Conservation (phyloP, 1,140 invertebrate species). For the Eupristina koningsbergeri region DNA sequence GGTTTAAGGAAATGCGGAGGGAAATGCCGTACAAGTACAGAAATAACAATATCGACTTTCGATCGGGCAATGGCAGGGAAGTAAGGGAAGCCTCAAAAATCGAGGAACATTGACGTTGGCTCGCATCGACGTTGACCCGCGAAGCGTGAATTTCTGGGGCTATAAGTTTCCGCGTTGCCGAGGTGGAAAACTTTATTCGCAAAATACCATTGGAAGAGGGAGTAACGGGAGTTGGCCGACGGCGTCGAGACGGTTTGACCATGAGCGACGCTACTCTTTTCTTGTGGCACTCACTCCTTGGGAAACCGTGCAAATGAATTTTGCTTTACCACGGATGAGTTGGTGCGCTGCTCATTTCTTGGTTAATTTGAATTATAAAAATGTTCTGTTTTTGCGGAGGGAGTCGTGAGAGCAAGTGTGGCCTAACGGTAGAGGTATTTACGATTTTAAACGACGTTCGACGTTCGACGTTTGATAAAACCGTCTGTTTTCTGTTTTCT, state of each 20-base stretch:
- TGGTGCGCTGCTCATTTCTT: background rate
- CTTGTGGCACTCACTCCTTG: background rate
- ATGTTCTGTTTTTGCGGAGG: background rate
- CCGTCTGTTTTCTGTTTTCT: too few relatives aligned
- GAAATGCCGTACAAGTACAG: too few relatives aligned
- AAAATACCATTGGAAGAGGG: background rate
- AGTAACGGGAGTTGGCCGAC: conserved; percentile 12
- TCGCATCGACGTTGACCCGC: too few relatives aligned
- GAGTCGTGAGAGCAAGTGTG: background rate
- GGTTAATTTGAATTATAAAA: conserved; percentile 5
- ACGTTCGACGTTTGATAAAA: background rate
- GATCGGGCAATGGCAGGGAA: too few relatives aligned
- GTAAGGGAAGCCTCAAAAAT: background rate
- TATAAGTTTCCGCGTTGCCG: background rate
- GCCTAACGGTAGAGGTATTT: background rate
- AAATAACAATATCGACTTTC: too few relatives aligned
- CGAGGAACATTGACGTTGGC: background rate
- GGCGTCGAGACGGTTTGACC: background rate
- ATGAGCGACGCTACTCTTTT: background rate
- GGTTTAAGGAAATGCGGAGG: too few relatives aligned
- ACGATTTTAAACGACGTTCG: background rate
- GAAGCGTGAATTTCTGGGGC: background rate
- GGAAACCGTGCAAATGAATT: conserved; percentile 1
- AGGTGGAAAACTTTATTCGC: background rate
- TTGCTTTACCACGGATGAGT: background rate